Percentiles rank a stretch among this genome's conserved stretches.
These are phyloP conservation scores for Zootoca vivipara DNA, from an alignment of 2,113 vertebrate genomes.

Conservation along the genomic window DNA sequence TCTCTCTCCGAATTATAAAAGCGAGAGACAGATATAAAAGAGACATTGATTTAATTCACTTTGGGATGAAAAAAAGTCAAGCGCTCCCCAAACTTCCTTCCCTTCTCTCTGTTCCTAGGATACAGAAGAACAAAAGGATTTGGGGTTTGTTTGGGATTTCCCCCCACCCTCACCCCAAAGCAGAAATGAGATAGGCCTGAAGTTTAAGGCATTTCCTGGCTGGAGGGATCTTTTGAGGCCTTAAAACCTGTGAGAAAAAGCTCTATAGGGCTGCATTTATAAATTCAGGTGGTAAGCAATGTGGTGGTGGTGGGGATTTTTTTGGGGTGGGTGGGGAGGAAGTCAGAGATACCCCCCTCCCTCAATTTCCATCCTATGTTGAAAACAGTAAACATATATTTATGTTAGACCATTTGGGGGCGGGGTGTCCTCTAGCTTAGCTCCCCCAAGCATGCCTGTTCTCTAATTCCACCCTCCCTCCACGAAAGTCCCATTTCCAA, in stretches of 20 bases:
- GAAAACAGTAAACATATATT: not conserved
- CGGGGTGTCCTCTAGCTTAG: not conserved
- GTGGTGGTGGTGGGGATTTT: not conserved
- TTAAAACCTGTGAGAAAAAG: not conserved
- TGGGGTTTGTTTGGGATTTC: not conserved
- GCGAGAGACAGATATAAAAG: no score
- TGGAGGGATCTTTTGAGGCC: not conserved
- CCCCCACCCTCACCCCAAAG: not conserved
- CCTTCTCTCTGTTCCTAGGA: not conserved
- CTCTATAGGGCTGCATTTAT: not conserved
- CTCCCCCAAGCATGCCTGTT: no score
- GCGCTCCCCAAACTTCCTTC: not conserved
- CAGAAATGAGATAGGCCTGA: not conserved
- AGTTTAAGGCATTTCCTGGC: not conserved
- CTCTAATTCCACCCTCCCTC: not conserved
- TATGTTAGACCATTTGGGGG: not conserved
- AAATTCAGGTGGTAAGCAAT: not conserved
- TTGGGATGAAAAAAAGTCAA: not conserved
- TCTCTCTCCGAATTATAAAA: no score
- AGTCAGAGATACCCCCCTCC: not conserved
- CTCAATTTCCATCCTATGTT: no score
- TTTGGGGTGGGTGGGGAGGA: not conserved
- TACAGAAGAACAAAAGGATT: constrained; percentile 10
- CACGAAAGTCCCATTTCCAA: not conserved
- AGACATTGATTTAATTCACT: no score